Conservation (phyloP, 2,113 vertebrate genomes). For the Meles meles region DNA sequence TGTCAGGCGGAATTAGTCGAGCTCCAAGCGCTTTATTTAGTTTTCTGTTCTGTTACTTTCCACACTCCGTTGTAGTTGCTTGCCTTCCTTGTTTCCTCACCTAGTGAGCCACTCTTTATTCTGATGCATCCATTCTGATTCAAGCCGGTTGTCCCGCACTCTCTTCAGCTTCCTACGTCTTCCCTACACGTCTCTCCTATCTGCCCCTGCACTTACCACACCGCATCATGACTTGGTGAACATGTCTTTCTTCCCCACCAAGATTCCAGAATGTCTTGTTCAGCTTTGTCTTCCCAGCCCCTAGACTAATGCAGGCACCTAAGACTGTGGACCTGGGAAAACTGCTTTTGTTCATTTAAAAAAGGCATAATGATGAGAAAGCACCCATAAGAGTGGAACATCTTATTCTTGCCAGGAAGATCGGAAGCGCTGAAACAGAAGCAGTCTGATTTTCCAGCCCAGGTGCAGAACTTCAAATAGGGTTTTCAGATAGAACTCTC, state of each 20-base stretch:
- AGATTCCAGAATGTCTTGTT: not conserved
- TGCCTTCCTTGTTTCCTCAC: not conserved
- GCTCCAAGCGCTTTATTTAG: not conserved
- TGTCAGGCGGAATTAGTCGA: not conserved
- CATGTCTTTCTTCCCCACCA: not conserved
- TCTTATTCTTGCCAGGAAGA: not conserved
- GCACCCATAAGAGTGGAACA: not conserved
- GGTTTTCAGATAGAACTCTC: not conserved
- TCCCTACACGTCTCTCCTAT: not conserved
- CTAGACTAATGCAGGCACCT: not conserved
- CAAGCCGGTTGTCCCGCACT: not conserved
- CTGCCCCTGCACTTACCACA: not conserved
- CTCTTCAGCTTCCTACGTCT: not conserved
- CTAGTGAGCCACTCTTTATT: not conserved
- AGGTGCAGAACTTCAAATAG: not conserved
- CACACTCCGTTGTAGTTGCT: not conserved
- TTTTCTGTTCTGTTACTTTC: not conserved
- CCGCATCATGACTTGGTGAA: not conserved
- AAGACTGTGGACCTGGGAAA: not conserved
- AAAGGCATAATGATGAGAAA: not conserved
- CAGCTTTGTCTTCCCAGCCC: not conserved
- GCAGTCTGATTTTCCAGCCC: not conserved
- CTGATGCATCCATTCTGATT: not conserved
- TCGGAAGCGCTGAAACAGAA: not conserved
- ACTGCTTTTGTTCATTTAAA: not conserved